phyloP scores from a whole-genome alignment of 2,113 vertebrate genomes.

The Thinocorus orbignyianus region DNA sequence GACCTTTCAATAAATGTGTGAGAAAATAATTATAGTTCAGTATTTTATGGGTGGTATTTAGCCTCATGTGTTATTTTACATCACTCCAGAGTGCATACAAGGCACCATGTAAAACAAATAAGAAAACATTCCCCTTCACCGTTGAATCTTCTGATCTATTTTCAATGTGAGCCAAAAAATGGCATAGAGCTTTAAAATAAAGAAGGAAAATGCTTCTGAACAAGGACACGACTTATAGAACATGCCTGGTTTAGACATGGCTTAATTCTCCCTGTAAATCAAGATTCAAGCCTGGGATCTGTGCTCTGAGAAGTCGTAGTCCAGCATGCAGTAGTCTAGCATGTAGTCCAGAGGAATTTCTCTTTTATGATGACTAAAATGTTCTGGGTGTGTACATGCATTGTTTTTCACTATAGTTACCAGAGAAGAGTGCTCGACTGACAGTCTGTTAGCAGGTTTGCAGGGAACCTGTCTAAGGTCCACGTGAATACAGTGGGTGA shows the following conservation, averaged over 20 bases:
- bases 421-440: neutral
- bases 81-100: neutral
- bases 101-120: neutral
- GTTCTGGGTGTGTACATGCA: fast-evolving
- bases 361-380: neutral
- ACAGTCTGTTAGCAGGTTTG: neutral
- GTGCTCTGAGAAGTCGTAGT: neutral
- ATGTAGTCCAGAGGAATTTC: neutral
- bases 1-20: neutral
- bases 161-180: neutral
- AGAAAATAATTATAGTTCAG: constrained; percentile 42
- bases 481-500: neutral
- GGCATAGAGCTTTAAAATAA: neutral
- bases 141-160: neutral
- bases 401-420: neutral
- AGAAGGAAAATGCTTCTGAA: neutral
- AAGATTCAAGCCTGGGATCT: neutral
- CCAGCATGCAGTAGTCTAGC: neutral
- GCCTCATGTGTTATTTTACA: constrained; percentile 9
- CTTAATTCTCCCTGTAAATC: neutral
- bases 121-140: neutral
- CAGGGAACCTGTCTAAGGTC: neutral
- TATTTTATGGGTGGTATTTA: constrained; percentile 38
- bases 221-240: neutral
- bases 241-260: neutral